phyloP scores from a whole-genome alignment of 2,888 invertebrate species.

The Meliscaeva auricollis region DNA sequence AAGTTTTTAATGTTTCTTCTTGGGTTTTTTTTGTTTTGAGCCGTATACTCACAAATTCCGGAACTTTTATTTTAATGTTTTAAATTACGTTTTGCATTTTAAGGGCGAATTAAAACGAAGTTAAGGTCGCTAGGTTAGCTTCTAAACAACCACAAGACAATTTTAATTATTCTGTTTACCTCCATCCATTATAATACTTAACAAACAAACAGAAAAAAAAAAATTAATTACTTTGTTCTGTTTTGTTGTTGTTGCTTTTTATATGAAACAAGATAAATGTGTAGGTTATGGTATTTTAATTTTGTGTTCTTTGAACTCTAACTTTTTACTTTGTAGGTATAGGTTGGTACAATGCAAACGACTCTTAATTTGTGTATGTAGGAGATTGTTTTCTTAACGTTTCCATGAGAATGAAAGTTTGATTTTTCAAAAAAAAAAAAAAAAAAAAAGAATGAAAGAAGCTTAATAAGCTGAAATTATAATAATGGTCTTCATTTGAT shows the following conservation, averaged over 20 bases:
- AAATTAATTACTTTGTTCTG: background rate
- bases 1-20: background rate
- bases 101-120: background rate
- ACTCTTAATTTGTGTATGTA: no score
- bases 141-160: background rate
- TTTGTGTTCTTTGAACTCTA: no score
- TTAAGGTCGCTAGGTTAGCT: constrained; percentile 2
- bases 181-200: constrained; percentile 3
- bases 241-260: background rate
- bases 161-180: constrained; percentile 14
- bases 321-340: no score
- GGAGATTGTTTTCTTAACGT: no score
- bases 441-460: no score
- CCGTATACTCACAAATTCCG: background rate
- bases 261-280: background rate
- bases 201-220: background rate
- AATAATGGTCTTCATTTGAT: no score
- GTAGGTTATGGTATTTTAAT: no score
- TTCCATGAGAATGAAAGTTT: no score
- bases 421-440: no score
- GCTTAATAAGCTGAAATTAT: no score
- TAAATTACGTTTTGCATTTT: background rate
- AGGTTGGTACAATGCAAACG: no score
- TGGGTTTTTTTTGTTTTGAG: no score
- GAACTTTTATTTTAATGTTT: background rate